Percentiles rank a stretch among this genome's conserved stretches.
Conservation (phyloP, 2,888 invertebrate genomes). For the Esperia sulphurella region DNA sequence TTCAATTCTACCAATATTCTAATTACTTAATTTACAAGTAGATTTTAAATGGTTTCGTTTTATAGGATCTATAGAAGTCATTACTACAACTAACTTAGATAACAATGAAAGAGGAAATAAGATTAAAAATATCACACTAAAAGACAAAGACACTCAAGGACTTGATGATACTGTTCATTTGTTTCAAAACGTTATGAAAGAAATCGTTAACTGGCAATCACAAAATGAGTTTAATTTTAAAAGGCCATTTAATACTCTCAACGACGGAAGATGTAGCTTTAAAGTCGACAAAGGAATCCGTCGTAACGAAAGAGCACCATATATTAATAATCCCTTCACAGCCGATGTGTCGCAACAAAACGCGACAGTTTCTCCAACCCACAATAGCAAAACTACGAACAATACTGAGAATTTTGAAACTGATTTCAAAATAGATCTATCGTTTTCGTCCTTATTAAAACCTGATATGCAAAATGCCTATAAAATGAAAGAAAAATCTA, state of each 20-base stretch:
- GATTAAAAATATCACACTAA: background rate
- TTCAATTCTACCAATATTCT: background rate
- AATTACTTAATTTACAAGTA: background rate
- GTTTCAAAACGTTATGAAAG: conserved; percentile 44
- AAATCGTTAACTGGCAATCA: conserved; percentile 34
- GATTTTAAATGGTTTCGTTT: background rate
- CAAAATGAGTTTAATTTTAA: background rate
- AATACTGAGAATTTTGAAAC: background rate
- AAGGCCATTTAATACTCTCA: background rate
- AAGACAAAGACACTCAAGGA: background rate
- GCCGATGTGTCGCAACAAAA: background rate
- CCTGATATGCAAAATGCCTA: background rate
- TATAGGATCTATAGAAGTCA: background rate
- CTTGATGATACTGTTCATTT: conserved; percentile 36
- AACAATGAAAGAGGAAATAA: background rate
- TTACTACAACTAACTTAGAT: background rate
- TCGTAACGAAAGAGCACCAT: background rate
- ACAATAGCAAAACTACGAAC: background rate
- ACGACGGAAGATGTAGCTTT: background rate
- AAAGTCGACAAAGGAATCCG: background rate
- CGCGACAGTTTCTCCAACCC: background rate
- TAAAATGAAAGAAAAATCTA: background rate
- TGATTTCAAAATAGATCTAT: conserved; percentile 8
- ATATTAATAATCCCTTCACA: background rate
- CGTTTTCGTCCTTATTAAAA: conserved; percentile 19